These are phyloP conservation scores for Macquaria ambigua DNA, from an alignment of 2,113 vertebrate genomes.

Conservation along the genomic window DNA sequence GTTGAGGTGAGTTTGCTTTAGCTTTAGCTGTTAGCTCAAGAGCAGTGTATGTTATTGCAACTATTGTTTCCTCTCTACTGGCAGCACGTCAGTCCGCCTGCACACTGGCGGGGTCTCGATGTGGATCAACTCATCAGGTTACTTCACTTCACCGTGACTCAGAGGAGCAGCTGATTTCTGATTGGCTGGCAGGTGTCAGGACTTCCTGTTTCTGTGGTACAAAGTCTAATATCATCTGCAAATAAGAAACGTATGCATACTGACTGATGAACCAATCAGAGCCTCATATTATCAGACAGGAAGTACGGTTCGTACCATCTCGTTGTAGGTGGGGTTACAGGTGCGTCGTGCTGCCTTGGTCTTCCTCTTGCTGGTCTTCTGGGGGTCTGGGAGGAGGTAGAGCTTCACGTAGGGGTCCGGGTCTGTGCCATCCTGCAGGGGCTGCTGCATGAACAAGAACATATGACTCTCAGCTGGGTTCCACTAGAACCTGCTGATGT, in stretches of 20 bases:
- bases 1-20: no score
- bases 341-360: conserved; percentile 97
- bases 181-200: not conserved
- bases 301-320: conserved; percentile 87
- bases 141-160: no score
- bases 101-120: no score
- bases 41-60: no score
- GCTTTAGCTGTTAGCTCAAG: no score
- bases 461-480: not conserved
- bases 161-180: not conserved
- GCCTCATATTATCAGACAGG: not conserved
- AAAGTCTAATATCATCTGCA: no score
- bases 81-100: no score
- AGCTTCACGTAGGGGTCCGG: conserved; percentile 98
- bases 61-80: no score
- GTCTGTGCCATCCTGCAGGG: conserved; percentile 93
- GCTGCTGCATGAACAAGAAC: conserved; percentile 77
- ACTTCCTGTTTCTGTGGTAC: not conserved
- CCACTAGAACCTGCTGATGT: not conserved
- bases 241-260: no score
- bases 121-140: no score
- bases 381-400: conserved; percentile 96
- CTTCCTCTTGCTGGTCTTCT: conserved; percentile 98
- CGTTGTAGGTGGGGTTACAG: conserved; percentile 98
- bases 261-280: no score